phyloP scores from a whole-genome alignment of 2,113 vertebrate species.

The Hyperopisus bebe region DNA sequence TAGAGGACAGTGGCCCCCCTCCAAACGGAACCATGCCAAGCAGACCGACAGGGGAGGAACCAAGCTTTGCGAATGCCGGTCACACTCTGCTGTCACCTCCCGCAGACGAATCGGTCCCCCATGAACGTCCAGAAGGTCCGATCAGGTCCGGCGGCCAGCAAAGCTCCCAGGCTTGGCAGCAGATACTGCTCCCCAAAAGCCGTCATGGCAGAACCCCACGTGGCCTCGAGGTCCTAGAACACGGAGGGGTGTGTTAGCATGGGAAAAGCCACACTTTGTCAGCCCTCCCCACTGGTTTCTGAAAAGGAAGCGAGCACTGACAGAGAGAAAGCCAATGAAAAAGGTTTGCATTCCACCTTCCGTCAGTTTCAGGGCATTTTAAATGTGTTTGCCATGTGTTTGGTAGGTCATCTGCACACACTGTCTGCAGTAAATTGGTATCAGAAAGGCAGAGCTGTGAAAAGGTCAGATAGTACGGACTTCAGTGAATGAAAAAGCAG shows the following conservation, averaged over 20 bases:
- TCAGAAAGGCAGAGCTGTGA: neutral
- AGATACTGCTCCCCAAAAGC: constrained; percentile 9
- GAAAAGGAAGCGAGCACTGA: neutral
- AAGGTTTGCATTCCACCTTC: neutral
- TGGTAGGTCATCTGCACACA: neutral
- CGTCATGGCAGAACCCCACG: constrained; percentile 35
- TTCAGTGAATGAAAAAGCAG: constrained; percentile 3
- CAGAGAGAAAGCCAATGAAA: neutral
- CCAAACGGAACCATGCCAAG: neutral
- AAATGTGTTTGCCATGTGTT: neutral
- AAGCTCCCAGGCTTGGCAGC: constrained; percentile 3
- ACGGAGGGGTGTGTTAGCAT: neutral
- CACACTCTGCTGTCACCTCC: neutral
- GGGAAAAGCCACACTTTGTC: constrained; percentile 19
- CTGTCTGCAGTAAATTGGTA: neutral
- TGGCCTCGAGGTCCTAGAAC: constrained; percentile 27
- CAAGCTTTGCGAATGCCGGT: neutral
- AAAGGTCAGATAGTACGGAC: neutral
- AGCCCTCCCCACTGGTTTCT: neutral
- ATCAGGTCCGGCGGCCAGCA: constrained; percentile 7
- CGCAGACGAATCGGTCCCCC: neutral
- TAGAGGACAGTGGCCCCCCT: neutral
- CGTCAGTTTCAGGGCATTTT: neutral
- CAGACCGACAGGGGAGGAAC: neutral
- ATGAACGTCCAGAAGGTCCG: neutral